A percentile compares a stretch with the other conserved stretches of the same genome.
phyloP scores from a whole-genome alignment of 2,113 vertebrate species.

The Neopipo cinnamomea region DNA sequence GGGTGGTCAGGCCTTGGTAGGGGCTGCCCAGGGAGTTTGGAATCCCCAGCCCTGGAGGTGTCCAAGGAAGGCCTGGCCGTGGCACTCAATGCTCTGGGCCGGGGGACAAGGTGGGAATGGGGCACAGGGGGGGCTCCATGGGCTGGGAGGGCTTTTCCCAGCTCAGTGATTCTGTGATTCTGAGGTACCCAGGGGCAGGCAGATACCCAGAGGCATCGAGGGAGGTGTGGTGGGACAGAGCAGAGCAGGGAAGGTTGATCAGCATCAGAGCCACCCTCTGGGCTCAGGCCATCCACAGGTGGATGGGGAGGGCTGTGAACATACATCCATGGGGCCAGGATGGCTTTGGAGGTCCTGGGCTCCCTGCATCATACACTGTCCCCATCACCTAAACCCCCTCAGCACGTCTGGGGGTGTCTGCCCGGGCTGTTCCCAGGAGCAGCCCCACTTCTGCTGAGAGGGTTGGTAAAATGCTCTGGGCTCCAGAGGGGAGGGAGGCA shows the following conservation, averaged over 20 bases:
- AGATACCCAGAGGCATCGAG: no score
- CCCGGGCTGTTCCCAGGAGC: rapidly evolving
- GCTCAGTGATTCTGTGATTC: neutral
- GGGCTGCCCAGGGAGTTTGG: neutral
- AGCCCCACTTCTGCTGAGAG: neutral
- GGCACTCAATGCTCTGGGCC: neutral
- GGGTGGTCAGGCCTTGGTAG: neutral
- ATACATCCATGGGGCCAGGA: rapidly evolving
- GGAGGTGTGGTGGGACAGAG: neutral
- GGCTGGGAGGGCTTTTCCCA: neutral
- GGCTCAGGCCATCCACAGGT: rapidly evolving
- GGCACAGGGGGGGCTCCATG: rapidly evolving
- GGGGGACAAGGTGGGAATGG: no score
- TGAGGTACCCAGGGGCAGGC: neutral
- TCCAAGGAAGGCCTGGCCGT: rapidly evolving
- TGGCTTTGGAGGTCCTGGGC: neutral
- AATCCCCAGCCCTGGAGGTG: no score
- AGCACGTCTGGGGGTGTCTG: neutral
- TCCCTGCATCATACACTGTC: rapidly evolving
- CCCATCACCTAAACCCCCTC: neutral
- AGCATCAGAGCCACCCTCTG: neutral
- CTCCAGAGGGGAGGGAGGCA: neutral
- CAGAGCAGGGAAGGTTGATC: neutral
- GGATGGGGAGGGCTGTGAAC: neutral
- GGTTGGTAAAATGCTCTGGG: neutral